Base-by-base conservation (phyloP, 53 echinoderm and acorn worm species). In the Arbacia lixula region DNA sequence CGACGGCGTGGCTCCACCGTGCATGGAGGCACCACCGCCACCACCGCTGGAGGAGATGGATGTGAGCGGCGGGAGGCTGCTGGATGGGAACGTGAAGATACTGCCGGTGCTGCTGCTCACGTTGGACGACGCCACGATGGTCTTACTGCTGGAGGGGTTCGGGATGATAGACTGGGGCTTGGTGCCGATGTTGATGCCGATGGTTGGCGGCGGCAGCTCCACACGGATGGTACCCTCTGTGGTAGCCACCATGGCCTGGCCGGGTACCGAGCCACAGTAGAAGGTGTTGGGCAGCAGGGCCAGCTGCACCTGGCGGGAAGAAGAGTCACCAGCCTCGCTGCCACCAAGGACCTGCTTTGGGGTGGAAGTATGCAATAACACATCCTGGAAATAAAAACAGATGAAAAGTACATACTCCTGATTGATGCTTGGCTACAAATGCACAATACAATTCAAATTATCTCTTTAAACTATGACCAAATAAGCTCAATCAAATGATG, bases 101-200 rank as follows among this genome's bases (percentile, higher is more conserved):
- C 60, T 60, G 40, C 41, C 43, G 58, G 39, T 38, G 54, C 34
- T 75, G 58, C 19, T 20, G 12, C 58, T 20, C 30, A 8, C 30
- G 79, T 11, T 40, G 75, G 53, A 53, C 17, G 79, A 78, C 12
- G 79, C 25, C 12, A 60, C 39, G 53, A 54, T 53, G 17, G 36
- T 52, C 16, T 53, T 31, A 32, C 31, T 75, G 60, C 25, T 39
- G 79, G 60, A 36, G 36, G 79, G 79, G 60, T 78, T 78, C 27
- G 79, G n/a, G 5, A 78, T 78, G 9, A 34, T 19, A 22, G 84
- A 58, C 31, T 39, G 53, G n/a, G 76, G 66, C 50, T 64, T 88
- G 12, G 84, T 22, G 35, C 89, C 89, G 42, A 88, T 88, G 72
- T 88, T 84, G 52, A 88, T 88, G 19, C 89, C 89, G n/a, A 88